Evolutionary conservation across 2,888 invertebrate genomes (phyloP).

Genomic region (Ypsolopha scabrella): DNA sequence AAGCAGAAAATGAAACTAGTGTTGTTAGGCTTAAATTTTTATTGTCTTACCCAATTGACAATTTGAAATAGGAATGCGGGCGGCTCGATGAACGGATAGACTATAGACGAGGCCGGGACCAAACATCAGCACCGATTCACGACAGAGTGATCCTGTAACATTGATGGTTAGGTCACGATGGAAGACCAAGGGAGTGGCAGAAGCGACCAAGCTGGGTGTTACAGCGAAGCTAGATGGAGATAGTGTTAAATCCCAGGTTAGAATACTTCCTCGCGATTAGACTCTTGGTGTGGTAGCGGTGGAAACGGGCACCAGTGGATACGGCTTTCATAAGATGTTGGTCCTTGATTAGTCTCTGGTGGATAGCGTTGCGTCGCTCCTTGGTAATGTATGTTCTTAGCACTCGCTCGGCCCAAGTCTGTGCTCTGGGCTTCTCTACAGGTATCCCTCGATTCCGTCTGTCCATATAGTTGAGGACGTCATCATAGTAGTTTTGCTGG

Average conservation of each 20-base stretch:
- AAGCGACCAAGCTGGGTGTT: conserved; percentile 55
- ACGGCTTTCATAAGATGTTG: conserved; percentile 71
- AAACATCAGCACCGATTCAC: conserved; percentile 30
- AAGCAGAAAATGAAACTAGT: conserved; percentile 30
- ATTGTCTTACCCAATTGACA: conserved; percentile 53
- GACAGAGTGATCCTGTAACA: conserved; percentile 65
- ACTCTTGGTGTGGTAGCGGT: conserved; percentile 81
- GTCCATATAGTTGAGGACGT: conserved; percentile 86
- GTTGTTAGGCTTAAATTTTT: conserved; percentile 43
- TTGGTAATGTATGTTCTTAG: conserved; percentile 77
- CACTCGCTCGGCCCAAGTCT: conserved; percentile 89
- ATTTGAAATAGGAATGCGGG: conserved; percentile 56
- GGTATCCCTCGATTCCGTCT: conserved; percentile 77
- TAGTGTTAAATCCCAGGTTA: conserved; percentile 60
- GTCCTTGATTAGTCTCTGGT: conserved; percentile 72
- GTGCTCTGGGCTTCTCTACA: conserved; percentile 80
- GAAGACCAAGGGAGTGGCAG: conserved; percentile 20
- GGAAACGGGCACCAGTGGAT: conserved; percentile 76
- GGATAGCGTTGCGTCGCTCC: conserved; percentile 78
- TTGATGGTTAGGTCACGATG: conserved; percentile 57
- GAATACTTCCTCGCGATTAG: conserved; percentile 82
- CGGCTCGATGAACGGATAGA: conserved; percentile 21
- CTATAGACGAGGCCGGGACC: conserved; percentile 6
- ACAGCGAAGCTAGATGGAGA: conserved; percentile 61
- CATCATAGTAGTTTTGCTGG: conserved; percentile 88